Evolutionary conservation across 2,113 vertebrate species (phyloP).

Genomic region (Rhynchomys soricoides): DNA sequence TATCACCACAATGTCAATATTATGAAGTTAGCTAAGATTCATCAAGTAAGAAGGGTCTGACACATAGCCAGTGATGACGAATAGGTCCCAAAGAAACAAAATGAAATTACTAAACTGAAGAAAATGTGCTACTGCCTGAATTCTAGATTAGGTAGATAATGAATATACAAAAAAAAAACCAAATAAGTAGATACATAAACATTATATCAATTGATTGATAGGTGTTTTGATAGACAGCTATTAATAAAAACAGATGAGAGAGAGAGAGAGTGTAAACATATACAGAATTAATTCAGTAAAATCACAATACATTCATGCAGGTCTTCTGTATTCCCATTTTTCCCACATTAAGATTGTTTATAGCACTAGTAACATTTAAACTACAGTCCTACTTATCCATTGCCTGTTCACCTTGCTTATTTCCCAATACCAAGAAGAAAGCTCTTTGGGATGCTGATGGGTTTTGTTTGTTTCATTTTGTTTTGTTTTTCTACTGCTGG

Average conservation of each 20-base stretch:
- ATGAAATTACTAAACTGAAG: neutral
- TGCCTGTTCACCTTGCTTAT: no score
- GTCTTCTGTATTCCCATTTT: neutral
- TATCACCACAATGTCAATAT: neutral
- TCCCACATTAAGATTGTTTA: neutral
- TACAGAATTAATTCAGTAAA: neutral
- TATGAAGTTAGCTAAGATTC: neutral
- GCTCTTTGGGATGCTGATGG: neutral
- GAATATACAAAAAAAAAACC: neutral
- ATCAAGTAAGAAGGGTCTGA: neutral
- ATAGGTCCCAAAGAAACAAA: neutral
- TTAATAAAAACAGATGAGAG: neutral
- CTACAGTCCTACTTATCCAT: neutral
- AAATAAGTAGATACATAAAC: neutral
- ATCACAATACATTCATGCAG: neutral
- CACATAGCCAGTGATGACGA: neutral
- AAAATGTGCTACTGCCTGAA: neutral
- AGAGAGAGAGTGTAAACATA: neutral
- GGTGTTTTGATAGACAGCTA: neutral
- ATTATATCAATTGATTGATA: neutral
- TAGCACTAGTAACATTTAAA: neutral
- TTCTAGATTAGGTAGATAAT: neutral
- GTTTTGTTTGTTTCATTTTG: neutral
- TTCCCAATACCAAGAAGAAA: neutral
- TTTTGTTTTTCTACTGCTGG: neutral